Base-by-base conservation (phyloP, 2,113 vertebrate species). In the Eupsittula cactorum region DNA sequence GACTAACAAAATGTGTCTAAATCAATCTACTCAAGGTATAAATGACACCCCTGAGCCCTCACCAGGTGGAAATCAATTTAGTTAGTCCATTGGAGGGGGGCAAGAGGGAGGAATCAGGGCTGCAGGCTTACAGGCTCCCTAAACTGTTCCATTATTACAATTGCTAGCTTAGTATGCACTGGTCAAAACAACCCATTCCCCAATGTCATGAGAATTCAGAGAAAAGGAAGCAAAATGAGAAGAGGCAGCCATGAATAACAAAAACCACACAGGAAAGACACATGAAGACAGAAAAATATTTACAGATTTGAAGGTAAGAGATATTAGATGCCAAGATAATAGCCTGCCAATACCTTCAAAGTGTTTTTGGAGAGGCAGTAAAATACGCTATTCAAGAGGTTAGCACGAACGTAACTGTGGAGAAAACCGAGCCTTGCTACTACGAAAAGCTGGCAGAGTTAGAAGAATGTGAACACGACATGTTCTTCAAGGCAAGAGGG, bases 271-370 rank as follows among this genome's bases (percentile, higher is more conserved):
- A 73, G 41, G 79, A 90, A 71, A 80, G 63, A 67, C 20, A 87
- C 33, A 57, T 8, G 14, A 96, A 89, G 39, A 71, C 41, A 71
- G 55, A 78, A 84, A 86, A 91, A 74, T 77, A 86, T 74, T 88
- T 82, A 79, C 37, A 37, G 23, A 67, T 93, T 90, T 69, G 71
- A 93, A 91, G 42, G 64, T 55, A 90, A 75, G 76, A 82, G 31
- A 55, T 64, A 94, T 27, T 71, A 94, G 76, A 90, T 78, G 50
- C 55, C 79, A 96, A 73, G 49, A 86, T 80, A 92, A 87, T 55
- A 91, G 81, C 29, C 50, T 90, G 71, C 42, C 75, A 86, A 67
- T 77, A 95, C 6, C 46, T 90, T 69, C 53, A 74, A 79, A 82
- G 39, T 35, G 18, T 65, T 74, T 87, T 80, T 53, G 70, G 63